Percentiles rank a stretch among this genome's conserved stretches.
These are phyloP conservation scores for Microchrysa polita DNA, from an alignment of 2,888 invertebrate genomes.

Conservation along the genomic window DNA sequence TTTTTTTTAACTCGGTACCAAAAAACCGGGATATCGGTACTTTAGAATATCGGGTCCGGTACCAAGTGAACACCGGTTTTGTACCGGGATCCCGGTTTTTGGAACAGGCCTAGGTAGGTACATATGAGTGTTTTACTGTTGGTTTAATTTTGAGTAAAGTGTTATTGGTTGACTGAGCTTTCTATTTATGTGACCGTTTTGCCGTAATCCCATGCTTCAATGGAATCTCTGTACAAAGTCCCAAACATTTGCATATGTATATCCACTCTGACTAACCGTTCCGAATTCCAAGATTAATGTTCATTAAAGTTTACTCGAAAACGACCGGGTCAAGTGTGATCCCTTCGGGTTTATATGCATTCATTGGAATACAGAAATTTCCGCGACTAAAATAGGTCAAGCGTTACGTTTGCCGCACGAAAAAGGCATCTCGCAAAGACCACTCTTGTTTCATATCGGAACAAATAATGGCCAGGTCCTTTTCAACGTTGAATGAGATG, in stretches of 20 bases:
- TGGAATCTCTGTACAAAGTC: not conserved
- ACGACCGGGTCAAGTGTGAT: not conserved
- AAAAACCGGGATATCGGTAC: too few species aligned
- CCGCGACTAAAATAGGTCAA: not conserved
- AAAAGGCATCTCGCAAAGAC: too few species aligned
- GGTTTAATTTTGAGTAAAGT: constrained; percentile 33
- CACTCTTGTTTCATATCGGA: too few species aligned
- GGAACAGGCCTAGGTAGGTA: too few species aligned
- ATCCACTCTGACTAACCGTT: not conserved
- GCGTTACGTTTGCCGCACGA: not conserved
- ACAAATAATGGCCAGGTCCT: too few species aligned
- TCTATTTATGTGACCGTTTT: constrained; percentile 32
- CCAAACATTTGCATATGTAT: not conserved
- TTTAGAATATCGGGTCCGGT: too few species aligned
- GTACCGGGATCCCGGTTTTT: too few species aligned
- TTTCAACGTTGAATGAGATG: too few species aligned
- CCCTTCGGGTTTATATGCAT: not conserved
- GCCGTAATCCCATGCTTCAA: constrained; percentile 16
- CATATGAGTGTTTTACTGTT: constrained; percentile 39
- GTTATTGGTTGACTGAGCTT: constrained; percentile 26
- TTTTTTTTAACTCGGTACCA: too few species aligned
- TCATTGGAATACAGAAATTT: not conserved
- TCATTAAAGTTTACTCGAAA: constrained; percentile 16
- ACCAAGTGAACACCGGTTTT: too few species aligned
- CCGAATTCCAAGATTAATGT: not conserved